Evolutionary conservation across 2,797 vertebrate species (phyloP), one percentile per base, ranked within the genome.

Genomic region (Danio choprae): DNA sequence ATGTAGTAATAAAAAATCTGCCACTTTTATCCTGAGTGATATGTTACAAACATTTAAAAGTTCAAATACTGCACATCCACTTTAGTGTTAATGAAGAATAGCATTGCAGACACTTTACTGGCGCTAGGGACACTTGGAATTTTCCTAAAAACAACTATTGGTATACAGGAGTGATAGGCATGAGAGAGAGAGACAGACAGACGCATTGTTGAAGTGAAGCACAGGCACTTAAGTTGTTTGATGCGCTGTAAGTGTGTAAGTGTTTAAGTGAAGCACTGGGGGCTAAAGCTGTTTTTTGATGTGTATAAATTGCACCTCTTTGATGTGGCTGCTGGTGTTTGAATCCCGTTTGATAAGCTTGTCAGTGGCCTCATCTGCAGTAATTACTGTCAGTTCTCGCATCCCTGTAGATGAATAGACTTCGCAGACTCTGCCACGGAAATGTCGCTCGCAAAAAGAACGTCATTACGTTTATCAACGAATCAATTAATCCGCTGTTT

Each of bases 401-500:
- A 72, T 78, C 71, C 59, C 78, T 51, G 69, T 68, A 77, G 83
- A 81, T 74, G 79, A 79, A 85, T 67, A 79, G 72, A 71, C 41
- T 51, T 64, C 4, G 22, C 16, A 56, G 59, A 41, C 74, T 64
- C 68, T 18, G 72, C 44, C 74, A 77, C 69, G 7, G 38, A 79
- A 70, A 79, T 79, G 65, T 64, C 58, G 62, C 77, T 65, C 36
- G 46, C 53, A 73, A 53, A 86, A 81, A 48, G 53, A 77, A 80
- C 41, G 63, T 80, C 79, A 84, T 82, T 80, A 84, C 5, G 16
- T 71, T 81, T 84, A 86, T 86, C 85, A 81, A 82, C 55, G 18
- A 77, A 86, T 86, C 85, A 84, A 74, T 84, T 86, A 84, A 86
- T 86, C 85, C 85, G 56, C 43, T 22, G 43, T 77, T 81, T 81